phyloP scores from a whole-genome alignment of 64 coral and sea anemone genomes.

The Montipora efflorescens region DNA sequence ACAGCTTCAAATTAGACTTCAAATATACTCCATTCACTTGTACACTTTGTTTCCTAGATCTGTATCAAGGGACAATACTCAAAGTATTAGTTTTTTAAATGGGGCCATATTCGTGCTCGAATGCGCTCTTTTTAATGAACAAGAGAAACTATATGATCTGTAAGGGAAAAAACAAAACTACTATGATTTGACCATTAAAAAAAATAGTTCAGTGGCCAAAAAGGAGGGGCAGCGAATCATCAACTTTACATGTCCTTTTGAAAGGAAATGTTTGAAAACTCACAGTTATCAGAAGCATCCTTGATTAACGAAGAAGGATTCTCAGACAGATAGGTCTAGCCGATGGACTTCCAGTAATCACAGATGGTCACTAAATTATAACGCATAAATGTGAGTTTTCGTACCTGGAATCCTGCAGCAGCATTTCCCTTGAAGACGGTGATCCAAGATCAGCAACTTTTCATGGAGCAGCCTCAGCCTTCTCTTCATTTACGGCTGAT shows the following conservation, averaged over 20 bases:
- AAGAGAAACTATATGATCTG: not conserved
- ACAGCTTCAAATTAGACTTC: not conserved
- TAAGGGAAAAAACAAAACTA: no score
- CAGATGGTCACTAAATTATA: not conserved
- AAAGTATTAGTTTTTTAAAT: not conserved
- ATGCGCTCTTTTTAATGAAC: not conserved
- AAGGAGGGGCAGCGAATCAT: not conserved
- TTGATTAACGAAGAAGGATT: not conserved
- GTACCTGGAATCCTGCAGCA: not conserved
- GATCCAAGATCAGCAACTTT: not conserved
- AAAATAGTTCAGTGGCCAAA: not conserved
- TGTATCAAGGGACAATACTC: not conserved
- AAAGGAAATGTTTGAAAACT: not conserved
- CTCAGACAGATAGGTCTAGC: no score
- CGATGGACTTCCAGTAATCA: not conserved
- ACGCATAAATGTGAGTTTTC: not conserved
- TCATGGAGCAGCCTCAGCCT: not conserved
- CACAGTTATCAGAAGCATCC: not conserved
- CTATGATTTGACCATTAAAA: not conserved
- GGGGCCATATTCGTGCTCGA: not conserved
- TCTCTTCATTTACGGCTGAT: not conserved
- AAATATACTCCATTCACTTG: not conserved
- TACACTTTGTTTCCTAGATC: not conserved
- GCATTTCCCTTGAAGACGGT: not conserved
- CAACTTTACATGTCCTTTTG: not conserved